Base-by-base conservation (phyloP, 2,888 invertebrate genomes). In the Stenodema calcarata region DNA sequence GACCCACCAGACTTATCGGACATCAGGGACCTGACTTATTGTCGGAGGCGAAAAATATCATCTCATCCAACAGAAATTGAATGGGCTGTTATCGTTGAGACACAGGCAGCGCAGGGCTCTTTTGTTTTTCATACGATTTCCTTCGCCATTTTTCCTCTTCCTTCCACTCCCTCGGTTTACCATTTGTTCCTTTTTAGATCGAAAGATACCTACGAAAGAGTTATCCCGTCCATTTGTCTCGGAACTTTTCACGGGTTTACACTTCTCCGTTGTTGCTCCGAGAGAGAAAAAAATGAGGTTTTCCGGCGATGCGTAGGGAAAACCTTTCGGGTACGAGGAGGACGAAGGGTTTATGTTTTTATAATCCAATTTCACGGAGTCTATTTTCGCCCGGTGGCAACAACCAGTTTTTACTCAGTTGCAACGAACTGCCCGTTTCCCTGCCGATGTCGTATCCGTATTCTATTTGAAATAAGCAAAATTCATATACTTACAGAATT, bases 91-190 rank as follows among this genome's bases (percentile, higher is more conserved):
- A 62, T 62, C 62, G 62, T 6, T 11, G 18, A 62, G 62, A 23
- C 62, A 62, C 62, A 62, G 62, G 62, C 62, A 23, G 62, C 11
- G 23, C 18, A 9, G 62, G 62, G 27, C 11, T 27, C 27, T 62
- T 62, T 62, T 62, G 62, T 62, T 62, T 54, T 62, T 62, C 62
- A 62, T 62, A 62, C 62, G 62, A 62, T 62, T 62, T 62, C 62
- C 62, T 62, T 27, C 23, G 27, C 62, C 62, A 23, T 62, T 18
- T 62, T 62, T 62, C 27, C 62, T 27, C 11, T 62, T 23, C 62
- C 62, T 62, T 62, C 62, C 62, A 23, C 62, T 23, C 23, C 62
- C 62, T 23, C 62, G 62, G 62, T 62, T 62, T 62, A 62, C 62
- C 62, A 62, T 62, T 62, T 62, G 62, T 62, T 62, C 62, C 62